Conservation (phyloP, 2,888 invertebrate genomes). For the Meandrusa payeni region DNA sequence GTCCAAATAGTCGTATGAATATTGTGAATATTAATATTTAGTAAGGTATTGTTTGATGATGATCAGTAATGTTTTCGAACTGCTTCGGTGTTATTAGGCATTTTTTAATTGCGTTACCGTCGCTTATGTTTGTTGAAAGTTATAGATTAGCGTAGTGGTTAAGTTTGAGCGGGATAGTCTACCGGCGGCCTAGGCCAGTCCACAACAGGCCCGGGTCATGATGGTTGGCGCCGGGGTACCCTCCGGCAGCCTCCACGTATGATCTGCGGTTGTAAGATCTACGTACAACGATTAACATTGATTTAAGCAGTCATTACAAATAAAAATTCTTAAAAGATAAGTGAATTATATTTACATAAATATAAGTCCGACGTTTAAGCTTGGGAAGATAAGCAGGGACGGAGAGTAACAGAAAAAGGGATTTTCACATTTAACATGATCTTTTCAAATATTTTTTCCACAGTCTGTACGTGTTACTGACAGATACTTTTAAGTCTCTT, state of each 20-base stretch:
- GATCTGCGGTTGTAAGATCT: conserved; percentile 82
- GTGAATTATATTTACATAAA: too few relatives aligned
- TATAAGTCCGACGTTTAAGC: too few relatives aligned
- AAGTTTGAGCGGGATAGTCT: conserved; percentile 18
- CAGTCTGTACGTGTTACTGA: too few relatives aligned
- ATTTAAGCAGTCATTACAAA: conserved; percentile 5
- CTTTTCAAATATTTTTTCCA: too few relatives aligned
- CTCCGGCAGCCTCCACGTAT: conserved; percentile 78
- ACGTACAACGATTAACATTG: conserved; percentile 58
- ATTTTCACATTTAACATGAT: too few relatives aligned
- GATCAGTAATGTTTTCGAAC: conserved; percentile 3
- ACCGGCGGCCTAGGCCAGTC: conserved; percentile 82
- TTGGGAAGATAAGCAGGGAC: too few relatives aligned
- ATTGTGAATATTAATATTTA: too few relatives aligned
- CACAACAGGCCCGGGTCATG: conserved; percentile 84
- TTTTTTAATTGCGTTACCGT: neutral
- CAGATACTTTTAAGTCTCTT: too few relatives aligned
- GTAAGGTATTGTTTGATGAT: neutral
- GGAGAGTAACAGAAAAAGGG: too few relatives aligned
- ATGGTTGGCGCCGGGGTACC: conserved; percentile 81
- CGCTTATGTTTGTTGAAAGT: neutral
- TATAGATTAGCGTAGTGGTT: neutral
- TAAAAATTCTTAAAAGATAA: too few relatives aligned
- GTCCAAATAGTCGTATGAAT: neutral
- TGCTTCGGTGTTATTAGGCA: neutral